Conservation (phyloP, 2,113 vertebrate species). For the Ancistrus triradiatus region DNA sequence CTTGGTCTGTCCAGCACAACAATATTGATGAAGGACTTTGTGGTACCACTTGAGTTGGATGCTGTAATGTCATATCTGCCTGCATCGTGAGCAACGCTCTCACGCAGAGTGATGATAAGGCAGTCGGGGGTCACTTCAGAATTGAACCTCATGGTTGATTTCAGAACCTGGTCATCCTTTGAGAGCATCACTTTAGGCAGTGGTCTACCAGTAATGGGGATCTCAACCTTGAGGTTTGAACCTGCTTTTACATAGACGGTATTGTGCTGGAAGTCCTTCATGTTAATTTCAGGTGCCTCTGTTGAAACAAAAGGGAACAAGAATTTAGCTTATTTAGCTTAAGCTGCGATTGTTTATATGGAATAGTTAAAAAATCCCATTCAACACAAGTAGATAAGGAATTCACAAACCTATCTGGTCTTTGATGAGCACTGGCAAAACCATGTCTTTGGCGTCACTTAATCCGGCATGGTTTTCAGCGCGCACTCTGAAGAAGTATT, state of each 20-base stretch:
- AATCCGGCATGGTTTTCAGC: constrained; percentile 94
- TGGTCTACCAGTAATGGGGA: constrained; percentile 87
- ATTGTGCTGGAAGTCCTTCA: constrained; percentile 91
- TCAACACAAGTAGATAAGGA: not conserved
- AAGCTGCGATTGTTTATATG: no score
- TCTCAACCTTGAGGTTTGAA: constrained; percentile 94
- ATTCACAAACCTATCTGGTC: constrained; percentile 82
- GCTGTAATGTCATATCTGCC: constrained; percentile 92
- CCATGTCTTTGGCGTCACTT: constrained; percentile 87
- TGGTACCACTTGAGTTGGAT: constrained; percentile 91
- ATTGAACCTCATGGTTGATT: constrained; percentile 94
- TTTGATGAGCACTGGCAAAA: constrained; percentile 84
- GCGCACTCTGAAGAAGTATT: constrained; percentile 93
- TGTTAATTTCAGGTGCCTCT: constrained; percentile 91
- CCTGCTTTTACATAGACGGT: constrained; percentile 89
- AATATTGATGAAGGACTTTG: constrained; percentile 86
- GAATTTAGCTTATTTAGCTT: no score
- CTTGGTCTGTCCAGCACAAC: constrained; percentile 89
- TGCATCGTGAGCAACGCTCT: constrained; percentile 85
- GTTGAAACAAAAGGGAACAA: constrained; percentile 44
- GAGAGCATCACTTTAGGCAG: constrained; percentile 86
- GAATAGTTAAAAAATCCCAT: not conserved
- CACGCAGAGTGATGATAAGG: constrained; percentile 84
- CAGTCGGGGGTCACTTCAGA: constrained; percentile 88
- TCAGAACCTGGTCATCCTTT: constrained; percentile 80